These are phyloP conservation scores for Speoplatyrhinus poulsoni DNA, from an alignment of 2,113 vertebrate genomes.

Conservation along the genomic window DNA sequence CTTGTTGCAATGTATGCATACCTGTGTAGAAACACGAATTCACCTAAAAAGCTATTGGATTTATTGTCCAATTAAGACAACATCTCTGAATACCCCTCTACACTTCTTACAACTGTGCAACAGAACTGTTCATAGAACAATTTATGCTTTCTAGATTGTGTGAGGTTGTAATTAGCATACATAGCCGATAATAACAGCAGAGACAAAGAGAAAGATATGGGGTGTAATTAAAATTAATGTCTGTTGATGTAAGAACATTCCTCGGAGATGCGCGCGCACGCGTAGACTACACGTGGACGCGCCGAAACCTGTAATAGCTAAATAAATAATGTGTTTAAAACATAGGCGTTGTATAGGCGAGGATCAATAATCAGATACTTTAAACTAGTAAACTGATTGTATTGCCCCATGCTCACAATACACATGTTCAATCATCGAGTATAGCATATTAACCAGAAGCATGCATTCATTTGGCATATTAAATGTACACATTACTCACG, in stretches of 20 bases:
- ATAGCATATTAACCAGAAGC: too few relatives aligned
- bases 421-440: too few relatives aligned
- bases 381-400: too few relatives aligned
- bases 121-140: too few relatives aligned
- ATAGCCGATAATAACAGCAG: background rate
- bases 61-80: too few relatives aligned
- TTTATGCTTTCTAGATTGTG: background rate
- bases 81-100: too few relatives aligned
- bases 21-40: background rate
- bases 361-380: conserved; percentile 4
- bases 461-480: too few relatives aligned
- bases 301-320: background rate
- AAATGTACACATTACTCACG: too few relatives aligned
- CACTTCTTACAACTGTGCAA: too few relatives aligned
- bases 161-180: background rate
- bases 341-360: too few relatives aligned
- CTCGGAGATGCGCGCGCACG: conserved; percentile 1
- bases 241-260: conserved; percentile 50
- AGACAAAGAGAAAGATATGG: background rate
- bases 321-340: too few relatives aligned
- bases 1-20: background rate
- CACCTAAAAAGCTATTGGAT: background rate
- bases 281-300: conserved; percentile 4
- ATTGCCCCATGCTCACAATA: too few relatives aligned
- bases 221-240: conserved; percentile 47